Base-by-base conservation (phyloP, 2,797 vertebrate species). In the Alcedo quadribrachys region DNA sequence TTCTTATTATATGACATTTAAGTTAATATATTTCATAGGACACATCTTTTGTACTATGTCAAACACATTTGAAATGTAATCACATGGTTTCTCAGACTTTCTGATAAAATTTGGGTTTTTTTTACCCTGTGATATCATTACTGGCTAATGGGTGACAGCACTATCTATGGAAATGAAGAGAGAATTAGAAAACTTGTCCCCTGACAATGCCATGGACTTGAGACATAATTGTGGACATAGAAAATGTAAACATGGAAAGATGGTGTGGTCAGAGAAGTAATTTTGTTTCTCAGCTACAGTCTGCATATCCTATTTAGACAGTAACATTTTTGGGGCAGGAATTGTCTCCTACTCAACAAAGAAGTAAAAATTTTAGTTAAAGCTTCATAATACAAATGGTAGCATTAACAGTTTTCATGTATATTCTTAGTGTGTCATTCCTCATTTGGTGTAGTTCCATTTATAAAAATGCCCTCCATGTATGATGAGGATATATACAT, bases 71-170 rank as follows among this genome's bases (percentile, higher is more conserved):
- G 20, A 48, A 28, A 76, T 81, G 27, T 51, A 51, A 67, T 46
- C 13, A 51, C 28, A 4, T 27, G 6, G 14, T 50, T 77, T 73
- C 61, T 89, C 53, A 63, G 22, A 28, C 9, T 42, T 68, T 35
- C 19, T 1, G 3, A 8, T 16, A 25, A 30, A 8, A 46, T 19
- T 51, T 2, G 0, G 12, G n/a, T n/a, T 33, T 24, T 61, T 51
- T 30, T 15, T 16, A 35, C 37, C 7, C 40, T 32, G 43, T 0
- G 1, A 51, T 21, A 21, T 17, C 24, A 16, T 28, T 25, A 22
- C 69, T 45, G 35, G 27, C 24, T 43, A 25, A 9, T 9, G 7
- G 46, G 40, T 71, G n/a, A 45, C 32, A 61, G 32, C 28, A 28
- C 25, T 15, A 27, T 3, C 30, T 79, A 14, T 0, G 1, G 35